Base-by-base conservation (phyloP, 2,113 vertebrate species). In the Engraulis encrasicolus region DNA sequence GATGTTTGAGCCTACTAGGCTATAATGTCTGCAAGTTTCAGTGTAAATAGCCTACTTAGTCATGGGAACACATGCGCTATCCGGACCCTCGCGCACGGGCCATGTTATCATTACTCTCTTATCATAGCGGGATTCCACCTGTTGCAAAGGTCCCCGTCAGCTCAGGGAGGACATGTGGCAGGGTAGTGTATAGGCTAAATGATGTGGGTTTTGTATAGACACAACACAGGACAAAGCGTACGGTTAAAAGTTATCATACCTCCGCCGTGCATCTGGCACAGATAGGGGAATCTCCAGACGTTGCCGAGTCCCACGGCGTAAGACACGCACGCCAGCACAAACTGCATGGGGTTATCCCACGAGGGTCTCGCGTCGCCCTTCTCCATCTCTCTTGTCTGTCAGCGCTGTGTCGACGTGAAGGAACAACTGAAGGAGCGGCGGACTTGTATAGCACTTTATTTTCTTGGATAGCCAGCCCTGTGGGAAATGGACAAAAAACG, bases 231-330 rank as follows among this genome's bases (percentile, higher is more conserved):
- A 45, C 40, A 45, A 45, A 5, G n/a, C 3, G 40, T 5, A 45
- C 9, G 40, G 52, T 54, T 20, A 54, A 31, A 74, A 74, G 66
- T 38, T 37, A 5, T 54, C 97, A 96, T 91, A 99, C 98, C 98
- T 93, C 98, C 98, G 83, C 98, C 97, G 0, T 99, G 96, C 96
- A 96, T 95, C 88, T 99, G 98, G 88, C 97, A 99, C 34, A 99
- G 93, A 90, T 99, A 99, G 0, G 98, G 97, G 88, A 99, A 99
- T 49, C 98, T 93, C 98, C 98, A 99, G 40, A 99, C 97, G 18
- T 99, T 99, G 14, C 98, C 98, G 85, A 99, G 92, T 31, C 98
- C 98, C 61, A 99, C 96, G 0, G 97, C 96, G 20, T 96, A 99
- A 0, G 97, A 99, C 52, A 99, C 96, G 89, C 98, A 99, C 0